Percentiles rank a stretch among this genome's conserved stretches.
Evolutionary conservation across 92 coral and sea anemone species (phyloP).

Genomic region (Plumapathes pennacea): DNA sequence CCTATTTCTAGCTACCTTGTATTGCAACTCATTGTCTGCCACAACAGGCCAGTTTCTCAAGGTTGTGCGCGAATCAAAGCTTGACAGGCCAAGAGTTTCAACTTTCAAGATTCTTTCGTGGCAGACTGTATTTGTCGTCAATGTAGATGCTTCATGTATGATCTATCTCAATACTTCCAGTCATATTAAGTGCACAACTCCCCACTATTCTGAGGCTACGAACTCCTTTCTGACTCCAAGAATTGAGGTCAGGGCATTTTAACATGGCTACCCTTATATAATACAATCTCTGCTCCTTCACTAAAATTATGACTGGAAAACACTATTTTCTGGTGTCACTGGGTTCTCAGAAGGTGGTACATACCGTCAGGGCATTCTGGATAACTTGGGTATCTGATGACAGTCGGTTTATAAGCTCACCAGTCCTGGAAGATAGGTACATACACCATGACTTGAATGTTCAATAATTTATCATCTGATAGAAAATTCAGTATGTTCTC

Average conservation of each 20-base stretch:
- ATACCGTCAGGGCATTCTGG: conserved; percentile 88
- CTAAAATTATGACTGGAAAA: too few relatives aligned
- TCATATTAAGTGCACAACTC: too few relatives aligned
- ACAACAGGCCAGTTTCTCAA: not conserved
- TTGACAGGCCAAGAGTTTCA: too few relatives aligned
- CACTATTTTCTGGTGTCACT: too few relatives aligned
- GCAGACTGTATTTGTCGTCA: too few relatives aligned
- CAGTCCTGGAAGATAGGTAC: conserved; percentile 50
- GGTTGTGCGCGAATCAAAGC: not conserved
- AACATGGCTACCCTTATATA: not conserved
- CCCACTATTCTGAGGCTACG: too few relatives aligned
- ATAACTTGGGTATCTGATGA: conserved; percentile 97
- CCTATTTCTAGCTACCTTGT: too few relatives aligned
- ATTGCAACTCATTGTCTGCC: not conserved
- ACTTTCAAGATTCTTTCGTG: too few relatives aligned
- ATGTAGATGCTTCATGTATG: too few relatives aligned
- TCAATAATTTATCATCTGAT: not conserved
- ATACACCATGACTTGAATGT: not conserved
- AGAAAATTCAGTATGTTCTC: not conserved
- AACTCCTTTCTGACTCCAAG: too few relatives aligned
- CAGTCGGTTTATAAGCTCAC: conserved; percentile 86
- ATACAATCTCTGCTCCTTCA: not conserved
- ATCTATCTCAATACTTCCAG: too few relatives aligned
- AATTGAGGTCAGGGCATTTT: not conserved
- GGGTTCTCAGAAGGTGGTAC: conserved; percentile 16